phyloP scores from a whole-genome alignment of 2,113 vertebrate species.

The Grammomys surdaster region DNA sequence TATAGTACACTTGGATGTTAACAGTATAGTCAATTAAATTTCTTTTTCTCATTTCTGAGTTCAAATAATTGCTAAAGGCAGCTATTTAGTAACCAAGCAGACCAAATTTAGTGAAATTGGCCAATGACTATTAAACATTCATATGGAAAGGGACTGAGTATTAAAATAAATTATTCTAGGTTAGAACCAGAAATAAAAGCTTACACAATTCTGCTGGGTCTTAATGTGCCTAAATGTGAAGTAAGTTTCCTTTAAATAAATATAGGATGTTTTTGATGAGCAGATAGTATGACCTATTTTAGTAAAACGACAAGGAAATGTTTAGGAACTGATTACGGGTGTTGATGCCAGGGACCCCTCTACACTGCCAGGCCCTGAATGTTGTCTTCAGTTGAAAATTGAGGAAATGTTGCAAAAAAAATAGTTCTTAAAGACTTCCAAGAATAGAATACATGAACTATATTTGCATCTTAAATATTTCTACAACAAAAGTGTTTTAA shows the following conservation, averaged over 20 bases:
- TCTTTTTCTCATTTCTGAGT: conserved; percentile 12
- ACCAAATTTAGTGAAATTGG: background rate
- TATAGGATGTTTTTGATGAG: background rate
- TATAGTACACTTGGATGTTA: background rate
- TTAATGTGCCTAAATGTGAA: conserved; percentile 30
- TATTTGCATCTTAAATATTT: conserved; percentile 31
- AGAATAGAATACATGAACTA: background rate
- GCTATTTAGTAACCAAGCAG: background rate
- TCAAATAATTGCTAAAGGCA: background rate
- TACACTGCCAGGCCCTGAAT: background rate
- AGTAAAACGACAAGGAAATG: conserved; percentile 26
- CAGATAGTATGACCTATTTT: conserved; percentile 7
- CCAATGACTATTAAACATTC: background rate
- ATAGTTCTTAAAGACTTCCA: conserved; percentile 30
- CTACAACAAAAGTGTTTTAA: conserved; percentile 26
- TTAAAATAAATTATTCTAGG: conserved; percentile 37
- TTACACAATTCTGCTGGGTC: background rate
- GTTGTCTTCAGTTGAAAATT: background rate
- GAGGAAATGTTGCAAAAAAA: conserved; percentile 13
- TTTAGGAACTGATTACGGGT: background rate
- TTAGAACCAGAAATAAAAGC: conserved; percentile 46
- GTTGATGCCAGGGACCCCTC: background rate
- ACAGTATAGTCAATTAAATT: background rate
- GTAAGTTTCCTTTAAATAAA: conserved; percentile 40
- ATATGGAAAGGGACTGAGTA: background rate